phyloP scores from a whole-genome alignment of 2,888 invertebrate genomes.

The Aphrophora alni region DNA sequence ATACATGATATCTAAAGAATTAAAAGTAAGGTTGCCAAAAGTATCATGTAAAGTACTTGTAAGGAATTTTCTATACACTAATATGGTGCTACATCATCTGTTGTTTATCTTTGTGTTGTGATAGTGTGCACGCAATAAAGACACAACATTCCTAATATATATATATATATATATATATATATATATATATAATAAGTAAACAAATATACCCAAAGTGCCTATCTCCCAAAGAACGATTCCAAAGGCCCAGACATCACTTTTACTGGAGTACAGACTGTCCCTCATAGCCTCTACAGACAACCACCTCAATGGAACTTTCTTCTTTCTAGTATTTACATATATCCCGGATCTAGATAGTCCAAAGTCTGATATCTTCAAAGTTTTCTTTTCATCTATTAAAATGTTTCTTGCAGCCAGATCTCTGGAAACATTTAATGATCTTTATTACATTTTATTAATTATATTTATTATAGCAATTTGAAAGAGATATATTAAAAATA shows the following conservation, averaged over 20 bases:
- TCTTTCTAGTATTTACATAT: constrained; percentile 32
- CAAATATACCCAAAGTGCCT: constrained; percentile 32
- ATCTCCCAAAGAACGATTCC: constrained; percentile 36
- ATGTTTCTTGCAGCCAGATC: constrained; percentile 34
- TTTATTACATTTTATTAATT: not conserved
- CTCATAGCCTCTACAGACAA: constrained; percentile 32
- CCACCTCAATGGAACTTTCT: constrained; percentile 34
- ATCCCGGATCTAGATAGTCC: constrained; percentile 30
- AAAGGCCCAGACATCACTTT: constrained; percentile 27
- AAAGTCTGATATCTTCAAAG: constrained; percentile 36
- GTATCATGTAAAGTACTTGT: no score
- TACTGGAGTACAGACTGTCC: constrained; percentile 35
- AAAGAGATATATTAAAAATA: no score
- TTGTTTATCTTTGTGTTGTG: no score
- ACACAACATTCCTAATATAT: no score
- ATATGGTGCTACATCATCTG: no score
- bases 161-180: no score
- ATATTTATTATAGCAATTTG: not conserved
- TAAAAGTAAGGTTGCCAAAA: no score
- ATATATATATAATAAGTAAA: no score
- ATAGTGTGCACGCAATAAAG: no score
- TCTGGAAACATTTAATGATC: constrained; percentile 16
- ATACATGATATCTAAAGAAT: no score
- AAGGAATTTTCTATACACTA: no score
- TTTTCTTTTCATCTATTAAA: constrained; percentile 24